phyloP scores from a whole-genome alignment of 2,113 vertebrate species.

The Mustela nigripes region DNA sequence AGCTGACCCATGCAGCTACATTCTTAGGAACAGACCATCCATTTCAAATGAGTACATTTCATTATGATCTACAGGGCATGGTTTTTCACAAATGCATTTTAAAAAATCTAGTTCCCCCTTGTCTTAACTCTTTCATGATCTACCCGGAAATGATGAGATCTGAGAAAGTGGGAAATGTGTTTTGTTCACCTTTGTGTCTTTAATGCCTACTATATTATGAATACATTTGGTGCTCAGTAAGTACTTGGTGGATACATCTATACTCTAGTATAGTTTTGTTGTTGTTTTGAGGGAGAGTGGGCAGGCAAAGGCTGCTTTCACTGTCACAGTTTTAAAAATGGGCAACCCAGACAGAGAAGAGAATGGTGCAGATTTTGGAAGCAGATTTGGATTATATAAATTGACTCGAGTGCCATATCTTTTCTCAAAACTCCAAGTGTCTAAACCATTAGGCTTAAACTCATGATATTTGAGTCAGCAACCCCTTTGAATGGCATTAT shows the following conservation, averaged over 20 bases:
- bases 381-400: slow-evolving; percentile 35
- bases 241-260: not conserved
- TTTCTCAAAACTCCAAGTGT: slow-evolving; percentile 31
- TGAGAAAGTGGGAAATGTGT: not conserved
- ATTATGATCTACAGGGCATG: slow-evolving; percentile 69
- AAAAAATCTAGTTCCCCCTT: slow-evolving; percentile 10
- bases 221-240: not conserved
- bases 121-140: slow-evolving; percentile 62
- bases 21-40: slow-evolving; percentile 70
- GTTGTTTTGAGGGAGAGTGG: not conserved
- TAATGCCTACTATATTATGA: not conserved
- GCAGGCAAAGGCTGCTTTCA: not conserved
- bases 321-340: not conserved
- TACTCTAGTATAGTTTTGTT: not conserved
- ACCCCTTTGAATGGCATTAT: slow-evolving; percentile 67
- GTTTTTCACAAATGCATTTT: slow-evolving; percentile 57
- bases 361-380: not conserved
- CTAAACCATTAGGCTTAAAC: slow-evolving; percentile 63
- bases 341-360: not conserved
- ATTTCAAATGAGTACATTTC: slow-evolving; percentile 80
- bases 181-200: not conserved
- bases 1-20: slow-evolving; percentile 62
- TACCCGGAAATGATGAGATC: not conserved
- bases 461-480: slow-evolving; percentile 40
- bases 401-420: not conserved